phyloP scores from a whole-genome alignment of 2,113 vertebrate species.

The Halichoeres trimaculatus region DNA sequence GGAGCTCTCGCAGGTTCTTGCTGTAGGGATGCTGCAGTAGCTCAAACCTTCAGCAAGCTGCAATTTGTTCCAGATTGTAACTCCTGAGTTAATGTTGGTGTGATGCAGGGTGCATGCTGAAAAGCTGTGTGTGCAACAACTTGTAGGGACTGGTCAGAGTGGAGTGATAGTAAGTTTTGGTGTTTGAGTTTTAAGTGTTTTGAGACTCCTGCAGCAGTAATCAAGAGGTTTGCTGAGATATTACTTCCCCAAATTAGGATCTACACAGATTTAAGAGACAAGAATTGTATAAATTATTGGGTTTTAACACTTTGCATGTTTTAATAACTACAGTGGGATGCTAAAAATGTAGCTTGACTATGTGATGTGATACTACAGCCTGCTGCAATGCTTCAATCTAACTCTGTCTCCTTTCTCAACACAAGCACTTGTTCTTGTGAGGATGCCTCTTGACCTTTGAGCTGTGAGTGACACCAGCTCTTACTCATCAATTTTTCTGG shows the following conservation, averaged over 20 bases:
- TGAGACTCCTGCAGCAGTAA: slow-evolving; percentile 42
- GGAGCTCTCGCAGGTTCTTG: slow-evolving; percentile 24
- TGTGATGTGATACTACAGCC: neutral
- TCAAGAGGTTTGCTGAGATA: neutral
- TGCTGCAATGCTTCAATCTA: slow-evolving; percentile 3
- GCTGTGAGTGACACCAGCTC: slow-evolving; percentile 37
- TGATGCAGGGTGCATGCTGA: neutral
- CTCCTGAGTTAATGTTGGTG: slow-evolving; percentile 19
- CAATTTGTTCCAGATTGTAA: slow-evolving; percentile 27
- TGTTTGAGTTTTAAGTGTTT: slow-evolving; percentile 26
- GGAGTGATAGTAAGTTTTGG: slow-evolving; percentile 9
- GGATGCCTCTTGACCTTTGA: slow-evolving; percentile 55
- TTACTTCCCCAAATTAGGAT: too few species aligned
- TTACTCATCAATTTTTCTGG: slow-evolving; percentile 1
- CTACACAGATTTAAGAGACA: too few species aligned
- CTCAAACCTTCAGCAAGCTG: slow-evolving; percentile 26
- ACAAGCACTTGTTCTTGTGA: slow-evolving; percentile 46
- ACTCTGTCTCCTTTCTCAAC: slow-evolving; percentile 24
- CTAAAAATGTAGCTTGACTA: too few species aligned
- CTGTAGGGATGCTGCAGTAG: slow-evolving; percentile 71
- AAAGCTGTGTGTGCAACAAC: neutral
- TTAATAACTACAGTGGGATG: too few species aligned
- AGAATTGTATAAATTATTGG: too few species aligned
- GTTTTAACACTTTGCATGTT: neutral
- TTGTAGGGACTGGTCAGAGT: neutral